Conservation (phyloP, 2,113 vertebrate genomes). For the Speoplatyrhinus poulsoni region DNA sequence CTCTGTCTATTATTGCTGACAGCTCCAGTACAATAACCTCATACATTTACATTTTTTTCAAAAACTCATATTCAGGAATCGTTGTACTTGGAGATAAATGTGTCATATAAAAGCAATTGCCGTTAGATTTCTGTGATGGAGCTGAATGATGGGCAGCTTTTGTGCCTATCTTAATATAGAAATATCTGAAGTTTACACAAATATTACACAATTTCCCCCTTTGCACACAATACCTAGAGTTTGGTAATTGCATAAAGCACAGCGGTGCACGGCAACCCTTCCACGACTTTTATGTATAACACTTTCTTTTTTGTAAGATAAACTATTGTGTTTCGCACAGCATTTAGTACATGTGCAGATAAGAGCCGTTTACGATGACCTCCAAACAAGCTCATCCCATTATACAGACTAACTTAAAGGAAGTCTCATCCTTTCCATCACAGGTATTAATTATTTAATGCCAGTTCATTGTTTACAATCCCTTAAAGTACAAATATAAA, state of each 20-base stretch:
- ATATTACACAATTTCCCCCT: neutral
- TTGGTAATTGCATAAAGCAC: neutral
- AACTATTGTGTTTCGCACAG: too few species aligned
- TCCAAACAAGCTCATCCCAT: neutral
- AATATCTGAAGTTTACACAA: conserved; percentile 27
- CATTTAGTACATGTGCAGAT: too few species aligned
- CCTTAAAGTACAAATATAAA: conserved; percentile 37
- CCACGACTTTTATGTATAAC: neutral
- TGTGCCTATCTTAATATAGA: conserved; percentile 45
- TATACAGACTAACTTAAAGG: neutral
- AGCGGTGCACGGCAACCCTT: too few species aligned
- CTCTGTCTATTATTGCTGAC: conserved; percentile 74
- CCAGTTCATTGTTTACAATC: conserved; percentile 30
- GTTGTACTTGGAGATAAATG: conserved; percentile 51
- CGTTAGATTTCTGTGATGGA: conserved; percentile 48
- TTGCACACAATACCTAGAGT: neutral
- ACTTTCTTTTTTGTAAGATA: neutral
- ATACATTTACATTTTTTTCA: conserved; percentile 75
- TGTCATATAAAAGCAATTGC: conserved; percentile 46
- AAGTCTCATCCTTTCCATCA: neutral
- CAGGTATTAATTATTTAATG: conserved; percentile 12
- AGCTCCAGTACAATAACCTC: conserved; percentile 74
- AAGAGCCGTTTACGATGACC: too few species aligned
- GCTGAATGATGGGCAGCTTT: conserved; percentile 54
- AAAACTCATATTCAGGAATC: conserved; percentile 72